Evolutionary conservation across 2,113 vertebrate species (phyloP).

Genomic region (Entelurus aequoreus): DNA sequence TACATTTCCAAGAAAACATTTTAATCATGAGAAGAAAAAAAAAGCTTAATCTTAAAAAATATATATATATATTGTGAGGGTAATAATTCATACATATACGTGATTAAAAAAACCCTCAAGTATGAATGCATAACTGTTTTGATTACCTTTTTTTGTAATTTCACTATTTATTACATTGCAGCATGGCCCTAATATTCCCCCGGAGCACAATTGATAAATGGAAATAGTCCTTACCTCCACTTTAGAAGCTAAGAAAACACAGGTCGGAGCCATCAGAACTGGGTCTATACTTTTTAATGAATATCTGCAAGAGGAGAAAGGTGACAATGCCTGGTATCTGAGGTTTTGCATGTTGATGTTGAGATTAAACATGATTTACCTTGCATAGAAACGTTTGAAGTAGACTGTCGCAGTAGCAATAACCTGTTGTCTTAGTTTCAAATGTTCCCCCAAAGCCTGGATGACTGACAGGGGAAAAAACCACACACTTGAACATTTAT

Average conservation of each 20-base stretch:
- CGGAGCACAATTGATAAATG: not conserved
- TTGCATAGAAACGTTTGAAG: slow-evolving; percentile 99
- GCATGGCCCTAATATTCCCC: not conserved
- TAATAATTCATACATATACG: too few relatives aligned
- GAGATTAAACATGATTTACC: slow-evolving; percentile 63
- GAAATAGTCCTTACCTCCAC: slow-evolving; percentile 82
- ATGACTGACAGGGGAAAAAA: slow-evolving; percentile 78
- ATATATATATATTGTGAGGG: too few relatives aligned
- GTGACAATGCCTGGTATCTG: not conserved
- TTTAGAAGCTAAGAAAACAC: slow-evolving; percentile 99
- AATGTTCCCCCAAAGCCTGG: slow-evolving; percentile 96
- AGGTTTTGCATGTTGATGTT: not conserved
- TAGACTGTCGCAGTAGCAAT: slow-evolving; percentile 98
- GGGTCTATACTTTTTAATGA: slow-evolving; percentile 99
- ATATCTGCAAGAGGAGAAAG: slow-evolving; percentile 77
- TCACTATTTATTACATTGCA: not conserved
- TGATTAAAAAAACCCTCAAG: too few relatives aligned
- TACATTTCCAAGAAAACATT: too few relatives aligned
- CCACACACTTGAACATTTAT: not conserved
- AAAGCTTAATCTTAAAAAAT: too few relatives aligned
- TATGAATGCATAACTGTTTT: too few relatives aligned
- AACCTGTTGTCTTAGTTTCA: slow-evolving; percentile 99
- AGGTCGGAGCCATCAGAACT: slow-evolving; percentile 98
- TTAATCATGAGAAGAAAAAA: too few relatives aligned
- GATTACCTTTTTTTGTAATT: not conserved